Evolutionary conservation across 2,797 vertebrate genomes (phyloP).

Genomic region (Oreonectes daqikongensis): DNA sequence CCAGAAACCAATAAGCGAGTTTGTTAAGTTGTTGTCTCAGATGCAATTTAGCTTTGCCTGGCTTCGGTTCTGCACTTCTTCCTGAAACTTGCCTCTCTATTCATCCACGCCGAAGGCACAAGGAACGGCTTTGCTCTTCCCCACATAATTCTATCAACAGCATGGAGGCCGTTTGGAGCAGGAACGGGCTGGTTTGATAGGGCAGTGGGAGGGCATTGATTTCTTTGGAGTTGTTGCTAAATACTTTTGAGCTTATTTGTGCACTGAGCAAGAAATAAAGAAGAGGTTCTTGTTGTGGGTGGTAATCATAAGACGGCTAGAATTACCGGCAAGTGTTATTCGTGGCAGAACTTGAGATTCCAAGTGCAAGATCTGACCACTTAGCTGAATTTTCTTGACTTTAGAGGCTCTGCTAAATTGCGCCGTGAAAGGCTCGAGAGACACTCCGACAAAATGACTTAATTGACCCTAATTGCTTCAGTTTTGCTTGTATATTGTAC

Average conservation of each 20-base stretch:
- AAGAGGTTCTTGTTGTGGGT: constrained; percentile 6
- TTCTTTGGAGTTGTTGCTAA: constrained; percentile 42
- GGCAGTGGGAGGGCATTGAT: constrained; percentile 46
- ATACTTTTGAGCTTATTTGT: constrained; percentile 49
- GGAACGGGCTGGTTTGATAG: constrained; percentile 35
- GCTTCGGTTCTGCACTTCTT: constrained; percentile 47
- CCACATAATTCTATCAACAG: constrained; percentile 53
- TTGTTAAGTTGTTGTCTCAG: constrained; percentile 17
- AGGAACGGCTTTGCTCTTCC: constrained; percentile 46
- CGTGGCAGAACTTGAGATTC: constrained; percentile 13
- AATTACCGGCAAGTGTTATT: constrained; percentile 35
- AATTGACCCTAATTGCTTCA: constrained; percentile 44
- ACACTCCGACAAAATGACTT: constrained; percentile 32
- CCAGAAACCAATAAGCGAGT: not conserved
- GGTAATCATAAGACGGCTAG: constrained; percentile 11
- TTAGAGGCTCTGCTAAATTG: constrained; percentile 26
- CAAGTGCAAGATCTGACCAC: not conserved
- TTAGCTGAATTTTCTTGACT: constrained; percentile 13
- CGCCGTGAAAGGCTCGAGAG: constrained; percentile 29
- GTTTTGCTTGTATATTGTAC: constrained; percentile 13
- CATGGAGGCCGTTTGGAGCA: constrained; percentile 33
- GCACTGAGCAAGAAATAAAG: constrained; percentile 32
- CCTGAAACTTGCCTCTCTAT: constrained; percentile 28
- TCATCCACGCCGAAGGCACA: constrained; percentile 27
- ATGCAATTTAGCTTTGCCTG: constrained; percentile 41